A percentile compares a stretch with the other conserved stretches of the same genome.
phyloP scores from a whole-genome alignment of 2,797 vertebrate genomes.

The Percopsis omiscomaycus region DNA sequence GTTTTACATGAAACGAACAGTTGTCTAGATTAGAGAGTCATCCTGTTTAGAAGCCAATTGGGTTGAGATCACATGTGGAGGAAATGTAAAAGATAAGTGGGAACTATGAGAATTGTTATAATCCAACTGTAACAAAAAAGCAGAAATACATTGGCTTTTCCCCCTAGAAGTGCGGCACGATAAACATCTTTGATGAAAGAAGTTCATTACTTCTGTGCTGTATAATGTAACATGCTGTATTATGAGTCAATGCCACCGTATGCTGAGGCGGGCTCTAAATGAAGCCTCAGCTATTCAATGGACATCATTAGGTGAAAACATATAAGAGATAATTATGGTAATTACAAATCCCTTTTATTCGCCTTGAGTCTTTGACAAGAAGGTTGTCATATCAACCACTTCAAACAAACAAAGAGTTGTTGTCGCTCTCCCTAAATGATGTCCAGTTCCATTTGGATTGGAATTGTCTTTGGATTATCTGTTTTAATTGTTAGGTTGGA shows the following conservation, averaged over 20 bases:
- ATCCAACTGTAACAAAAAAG: conserved; percentile 76
- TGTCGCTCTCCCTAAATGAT: conserved; percentile 73
- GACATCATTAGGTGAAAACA: conserved; percentile 80
- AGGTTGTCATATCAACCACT: conserved; percentile 79
- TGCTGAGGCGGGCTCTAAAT: conserved; percentile 63
- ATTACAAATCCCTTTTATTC: conserved; percentile 80
- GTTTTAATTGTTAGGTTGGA: conserved; percentile 67
- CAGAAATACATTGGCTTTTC: conserved; percentile 74
- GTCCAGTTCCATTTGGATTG: conserved; percentile 70
- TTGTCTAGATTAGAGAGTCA: conserved; percentile 70
- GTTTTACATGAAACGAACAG: conserved; percentile 77
- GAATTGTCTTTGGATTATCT: conserved; percentile 75
- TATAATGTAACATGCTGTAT: conserved; percentile 70
- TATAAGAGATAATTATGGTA: conserved; percentile 81
- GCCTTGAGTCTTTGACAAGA: conserved; percentile 75
- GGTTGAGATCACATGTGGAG: conserved; percentile 75
- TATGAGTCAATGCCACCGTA: conserved; percentile 70
- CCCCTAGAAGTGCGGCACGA: conserved; percentile 65
- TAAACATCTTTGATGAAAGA: conserved; percentile 78
- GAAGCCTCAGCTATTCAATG: conserved; percentile 71
- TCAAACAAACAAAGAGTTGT: conserved; percentile 81
- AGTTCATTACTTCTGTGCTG: conserved; percentile 74
- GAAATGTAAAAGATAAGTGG: conserved; percentile 77
- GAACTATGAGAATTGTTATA: conserved; percentile 79
- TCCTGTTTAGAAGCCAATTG: conserved; percentile 79